Base-by-base conservation (phyloP, 2,113 vertebrate genomes). In the Puntigrus tetrazona region DNA sequence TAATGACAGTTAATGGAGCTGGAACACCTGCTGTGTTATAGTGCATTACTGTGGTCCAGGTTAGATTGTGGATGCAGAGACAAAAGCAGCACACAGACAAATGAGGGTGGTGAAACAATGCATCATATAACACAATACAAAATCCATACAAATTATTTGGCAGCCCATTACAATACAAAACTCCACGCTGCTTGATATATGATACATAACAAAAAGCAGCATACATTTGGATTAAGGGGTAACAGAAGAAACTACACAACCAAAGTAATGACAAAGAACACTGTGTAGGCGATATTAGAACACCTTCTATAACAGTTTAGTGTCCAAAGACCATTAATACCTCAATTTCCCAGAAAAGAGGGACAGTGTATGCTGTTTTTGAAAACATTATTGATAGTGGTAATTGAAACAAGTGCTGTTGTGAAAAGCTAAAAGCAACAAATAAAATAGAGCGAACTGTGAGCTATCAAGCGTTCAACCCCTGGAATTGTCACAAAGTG, bases 141-240 rank as follows among this genome's bases (percentile, higher is more conserved):
- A 55, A 77, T 55, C 9, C 31, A 57, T 77, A 31, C 50, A 77
- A 57, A 77, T 36, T n/a, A 55, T n/a, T 18, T 36, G 5, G 50
- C 31, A 77, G 29, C 20, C 47, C 29, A 34, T n/a, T 77, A n/a
- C 45, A 55, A 55, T 55, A 55, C 18, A 36, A 77, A 77, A 78
- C 31, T n/a, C 20, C n/a, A 2, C 22, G 31, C 22, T 1, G 1
- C 20, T 14, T 38, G 75, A 57, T 38, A 36, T 57, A 57, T 57
- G 75, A 78, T 78, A 9, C 6, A 38, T 36, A 57, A 38, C 20
- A 57, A 77, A n/a, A 31, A 36, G 3, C 50, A 9, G 50, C 75
- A n/a, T 6, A 20, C n/a, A 38, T 41, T 31, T 25, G 31, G 10
- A 36, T n/a, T 57, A 57, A 57, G 4, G 16, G 16, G 7, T 34